phyloP scores from a whole-genome alignment of 2,888 invertebrate species.

The Lycia hirtaria region DNA sequence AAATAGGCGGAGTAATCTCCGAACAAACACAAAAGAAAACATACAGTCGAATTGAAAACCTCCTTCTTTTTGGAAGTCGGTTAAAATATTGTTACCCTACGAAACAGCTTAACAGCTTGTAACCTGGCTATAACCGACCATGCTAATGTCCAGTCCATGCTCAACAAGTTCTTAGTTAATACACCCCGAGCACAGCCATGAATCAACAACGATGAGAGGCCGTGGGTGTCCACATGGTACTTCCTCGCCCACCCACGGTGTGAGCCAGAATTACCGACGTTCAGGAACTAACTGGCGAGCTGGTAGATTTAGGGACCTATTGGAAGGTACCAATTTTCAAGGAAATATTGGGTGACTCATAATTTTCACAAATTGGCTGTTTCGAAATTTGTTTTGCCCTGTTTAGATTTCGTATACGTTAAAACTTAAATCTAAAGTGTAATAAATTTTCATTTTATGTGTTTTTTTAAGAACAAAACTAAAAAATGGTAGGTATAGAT shows the following conservation, averaged over 20 bases:
- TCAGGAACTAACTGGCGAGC: constrained; percentile 47
- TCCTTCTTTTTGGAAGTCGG: too few relatives aligned
- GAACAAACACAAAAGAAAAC: too few relatives aligned
- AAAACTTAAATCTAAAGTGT: not conserved
- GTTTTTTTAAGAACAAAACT: too few relatives aligned
- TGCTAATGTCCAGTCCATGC: not conserved
- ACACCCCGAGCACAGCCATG: constrained; percentile 60
- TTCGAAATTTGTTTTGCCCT: not conserved
- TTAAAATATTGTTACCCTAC: too few relatives aligned
- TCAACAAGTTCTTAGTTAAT: constrained; percentile 13
- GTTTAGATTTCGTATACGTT: not conserved
- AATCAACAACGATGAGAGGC: constrained; percentile 77
- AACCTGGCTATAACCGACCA: not conserved
- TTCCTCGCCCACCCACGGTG: constrained; percentile 79
- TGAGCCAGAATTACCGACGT: constrained; percentile 50
- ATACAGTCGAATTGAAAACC: too few relatives aligned
- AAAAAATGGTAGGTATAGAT: too few relatives aligned
- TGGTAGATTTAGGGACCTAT: constrained; percentile 35
- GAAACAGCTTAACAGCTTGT: not conserved
- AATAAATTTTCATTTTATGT: too few relatives aligned
- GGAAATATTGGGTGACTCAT: constrained; percentile 19
- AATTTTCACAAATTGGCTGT: constrained; percentile 11
- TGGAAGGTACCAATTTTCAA: constrained; percentile 29
- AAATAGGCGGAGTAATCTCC: too few relatives aligned
- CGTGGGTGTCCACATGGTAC: constrained; percentile 72